Conservation (phyloP, 2,888 invertebrate genomes). For the Protophormia terraenovae region DNA sequence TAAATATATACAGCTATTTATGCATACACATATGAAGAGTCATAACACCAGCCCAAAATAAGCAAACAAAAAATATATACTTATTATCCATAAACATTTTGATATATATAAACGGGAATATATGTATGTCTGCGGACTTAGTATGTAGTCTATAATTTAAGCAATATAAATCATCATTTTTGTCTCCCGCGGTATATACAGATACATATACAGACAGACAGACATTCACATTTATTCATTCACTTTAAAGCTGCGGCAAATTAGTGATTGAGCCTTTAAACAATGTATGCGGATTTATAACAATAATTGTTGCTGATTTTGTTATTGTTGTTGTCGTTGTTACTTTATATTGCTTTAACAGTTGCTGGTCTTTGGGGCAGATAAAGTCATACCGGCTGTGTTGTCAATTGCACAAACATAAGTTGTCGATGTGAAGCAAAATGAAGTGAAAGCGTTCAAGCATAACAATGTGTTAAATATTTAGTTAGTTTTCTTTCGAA, state of each 20-base stretch:
- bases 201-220: neutral
- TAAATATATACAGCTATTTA: neutral
- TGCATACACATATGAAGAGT: neutral
- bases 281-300: conserved; percentile 51
- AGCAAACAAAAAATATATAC: neutral
- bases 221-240: neutral
- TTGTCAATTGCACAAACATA: conserved; percentile 37
- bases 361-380: neutral
- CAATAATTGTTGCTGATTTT: conserved; percentile 40
- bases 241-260: conserved; percentile 43
- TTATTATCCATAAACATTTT: conserved; percentile 26
- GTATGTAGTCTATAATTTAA: conserved; percentile 60
- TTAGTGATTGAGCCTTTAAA: conserved; percentile 63
- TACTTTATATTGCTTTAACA: neutral
- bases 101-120: neutral
- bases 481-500: neutral
- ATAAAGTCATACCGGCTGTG: conserved; percentile 1
- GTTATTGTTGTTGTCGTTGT: neutral
- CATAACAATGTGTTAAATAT: conserved; percentile 42
- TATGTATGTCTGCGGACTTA: neutral
- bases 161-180: conserved; percentile 64
- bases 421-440: neutral
- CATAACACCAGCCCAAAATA: conserved; percentile 16
- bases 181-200: conserved; percentile 51
- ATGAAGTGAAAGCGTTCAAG: conserved; percentile 49